Conservation (phyloP, 1,140 invertebrate species). For the Diachasma alloeum region DNA sequence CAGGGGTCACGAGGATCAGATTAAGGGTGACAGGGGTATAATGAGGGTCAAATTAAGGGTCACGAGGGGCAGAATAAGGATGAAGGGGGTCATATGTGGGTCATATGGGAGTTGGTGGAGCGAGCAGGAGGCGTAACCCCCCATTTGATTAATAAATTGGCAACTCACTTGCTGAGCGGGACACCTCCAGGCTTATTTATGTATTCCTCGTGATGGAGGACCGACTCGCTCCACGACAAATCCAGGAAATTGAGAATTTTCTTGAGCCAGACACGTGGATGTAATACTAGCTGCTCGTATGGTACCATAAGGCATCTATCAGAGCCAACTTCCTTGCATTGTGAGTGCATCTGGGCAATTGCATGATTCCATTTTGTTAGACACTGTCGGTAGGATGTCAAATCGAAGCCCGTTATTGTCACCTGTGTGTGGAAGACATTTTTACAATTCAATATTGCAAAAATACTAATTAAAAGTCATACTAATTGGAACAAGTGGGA, state of each 20-base stretch:
- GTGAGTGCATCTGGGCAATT: constrained; percentile 92
- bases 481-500: too few species aligned
- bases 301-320: constrained; percentile 88
- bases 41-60: too few species aligned
- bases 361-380: constrained; percentile 96
- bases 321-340: constrained; percentile 89
- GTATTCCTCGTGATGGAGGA: constrained; percentile 96
- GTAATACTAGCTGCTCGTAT: constrained; percentile 96
- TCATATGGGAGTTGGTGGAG: too few species aligned
- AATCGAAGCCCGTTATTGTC: constrained; percentile 97
- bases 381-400: constrained; percentile 92
- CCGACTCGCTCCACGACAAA: constrained; percentile 94
- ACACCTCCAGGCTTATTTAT: constrained; percentile 97
- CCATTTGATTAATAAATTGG: constrained; percentile 3
- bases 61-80: too few species aligned
- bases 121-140: too few species aligned
- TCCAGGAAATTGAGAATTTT: constrained; percentile 91
- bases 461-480: too few species aligned
- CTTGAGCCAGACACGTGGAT: constrained; percentile 89
- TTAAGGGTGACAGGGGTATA: too few species aligned
- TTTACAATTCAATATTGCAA: not conserved
- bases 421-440: constrained; percentile 70
- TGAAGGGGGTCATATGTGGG: too few species aligned
- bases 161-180: constrained; percentile 85
- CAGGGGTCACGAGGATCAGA: too few species aligned